Percentiles rank a stretch among this genome's conserved stretches.
Conservation (phyloP, 1,140 invertebrate species). For the Drosophila mauritiana region DNA sequence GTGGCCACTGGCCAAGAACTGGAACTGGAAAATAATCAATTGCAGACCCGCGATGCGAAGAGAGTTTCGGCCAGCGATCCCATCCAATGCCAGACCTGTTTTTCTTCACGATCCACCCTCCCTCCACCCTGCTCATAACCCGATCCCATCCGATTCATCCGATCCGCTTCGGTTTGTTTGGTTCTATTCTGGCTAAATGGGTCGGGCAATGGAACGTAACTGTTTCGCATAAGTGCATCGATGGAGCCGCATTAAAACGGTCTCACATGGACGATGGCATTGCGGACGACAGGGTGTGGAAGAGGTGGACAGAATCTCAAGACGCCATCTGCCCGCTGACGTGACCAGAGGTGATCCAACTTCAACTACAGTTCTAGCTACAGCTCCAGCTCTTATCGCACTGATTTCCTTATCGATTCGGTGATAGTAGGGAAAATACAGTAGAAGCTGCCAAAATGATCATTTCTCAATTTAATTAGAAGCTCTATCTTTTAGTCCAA, state of each 20-base stretch:
- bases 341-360: conserved; percentile 9
- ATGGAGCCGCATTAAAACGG: conserved; percentile 48
- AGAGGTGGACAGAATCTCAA: conserved; percentile 8
- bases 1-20: conserved; percentile 21
- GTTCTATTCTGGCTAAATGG: conserved; percentile 53
- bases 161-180: conserved; percentile 6
- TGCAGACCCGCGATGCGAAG: conserved; percentile 19
- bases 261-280: not conserved
- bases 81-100: conserved; percentile 44
- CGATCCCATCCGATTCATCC: conserved; percentile 1
- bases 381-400: conserved; percentile 11
- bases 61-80: conserved; percentile 17
- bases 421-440: not conserved
- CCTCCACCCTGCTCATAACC: not conserved
- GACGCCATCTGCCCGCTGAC: conserved; percentile 3
- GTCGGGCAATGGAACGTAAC: conserved; percentile 76
- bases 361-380: not conserved
- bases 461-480: too few species aligned
- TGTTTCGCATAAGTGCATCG: conserved; percentile 76
- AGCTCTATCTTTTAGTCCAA: too few species aligned
- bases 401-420: conserved; percentile 1
- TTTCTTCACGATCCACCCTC: not conserved
- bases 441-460: not conserved
- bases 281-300: too few species aligned
- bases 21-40: conserved; percentile 45